Percentiles rank a stretch among this genome's conserved stretches.
These are phyloP conservation scores for Lasioglossum lativentre DNA, from an alignment of 2,888 invertebrate genomes.

Conservation along the genomic window DNA sequence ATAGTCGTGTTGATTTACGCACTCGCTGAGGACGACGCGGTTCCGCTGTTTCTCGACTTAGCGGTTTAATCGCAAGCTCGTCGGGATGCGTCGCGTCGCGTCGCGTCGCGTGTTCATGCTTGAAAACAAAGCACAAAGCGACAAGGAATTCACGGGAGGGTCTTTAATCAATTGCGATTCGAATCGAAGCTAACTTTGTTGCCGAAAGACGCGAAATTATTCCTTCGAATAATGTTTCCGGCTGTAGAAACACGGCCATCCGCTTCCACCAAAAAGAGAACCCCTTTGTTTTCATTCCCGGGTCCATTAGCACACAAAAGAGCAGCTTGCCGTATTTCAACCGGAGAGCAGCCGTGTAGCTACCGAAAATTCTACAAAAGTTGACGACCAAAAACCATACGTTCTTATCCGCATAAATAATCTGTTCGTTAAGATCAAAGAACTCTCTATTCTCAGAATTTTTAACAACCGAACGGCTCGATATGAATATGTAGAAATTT, in stretches of 20 bases:
- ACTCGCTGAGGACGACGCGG: conserved; percentile 52
- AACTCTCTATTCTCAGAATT: neutral
- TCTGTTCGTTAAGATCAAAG: neutral
- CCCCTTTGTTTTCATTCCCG: neutral
- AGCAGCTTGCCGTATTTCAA: neutral
- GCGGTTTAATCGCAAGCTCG: conserved; percentile 52
- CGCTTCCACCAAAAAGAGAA: neutral
- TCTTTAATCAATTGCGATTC: neutral
- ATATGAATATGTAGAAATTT: neutral
- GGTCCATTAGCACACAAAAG: neutral
- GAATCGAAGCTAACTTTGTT: neutral
- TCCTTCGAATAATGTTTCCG: neutral
- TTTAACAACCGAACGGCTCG: neutral
- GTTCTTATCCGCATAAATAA: neutral
- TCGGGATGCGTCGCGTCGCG: neutral
- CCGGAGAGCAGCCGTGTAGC: neutral
- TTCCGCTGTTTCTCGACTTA: conserved; percentile 64
- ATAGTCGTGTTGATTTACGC: conserved; percentile 65
- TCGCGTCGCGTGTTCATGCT: neutral
- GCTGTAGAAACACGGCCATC: neutral
- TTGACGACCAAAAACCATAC: neutral
- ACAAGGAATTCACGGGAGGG: neutral
- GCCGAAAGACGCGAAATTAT: neutral
- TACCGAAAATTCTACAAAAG: neutral
- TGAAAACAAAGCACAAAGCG: neutral